These are phyloP conservation scores for Eurosta solidaginis DNA, from an alignment of 1,140 invertebrate species.

Conservation along the genomic window DNA sequence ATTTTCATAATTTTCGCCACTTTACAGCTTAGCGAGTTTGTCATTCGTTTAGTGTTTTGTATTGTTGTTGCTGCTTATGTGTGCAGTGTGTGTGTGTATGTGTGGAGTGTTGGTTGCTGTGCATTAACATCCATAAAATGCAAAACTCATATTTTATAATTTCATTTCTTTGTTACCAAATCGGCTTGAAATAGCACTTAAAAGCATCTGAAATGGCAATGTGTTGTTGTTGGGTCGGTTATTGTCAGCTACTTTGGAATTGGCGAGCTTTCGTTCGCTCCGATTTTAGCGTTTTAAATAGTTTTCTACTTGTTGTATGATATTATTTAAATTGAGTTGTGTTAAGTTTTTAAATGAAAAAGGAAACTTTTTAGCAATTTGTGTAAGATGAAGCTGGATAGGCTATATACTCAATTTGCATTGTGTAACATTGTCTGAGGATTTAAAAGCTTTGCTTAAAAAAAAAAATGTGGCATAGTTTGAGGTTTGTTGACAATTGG, in stretches of 20 bases:
- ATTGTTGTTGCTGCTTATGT: background rate
- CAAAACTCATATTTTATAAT: conserved; percentile 20
- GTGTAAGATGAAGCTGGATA: background rate
- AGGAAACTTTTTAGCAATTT: conserved; percentile 10
- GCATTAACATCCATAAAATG: conserved; percentile 14
- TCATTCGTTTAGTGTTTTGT: background rate
- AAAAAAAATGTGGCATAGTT: no score
- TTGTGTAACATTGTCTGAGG: background rate
- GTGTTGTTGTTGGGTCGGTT: background rate
- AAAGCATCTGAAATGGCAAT: background rate
- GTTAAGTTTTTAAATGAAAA: background rate
- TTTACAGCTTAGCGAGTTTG: conserved; percentile 6
- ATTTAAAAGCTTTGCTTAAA: no score
- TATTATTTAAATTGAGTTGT: background rate
- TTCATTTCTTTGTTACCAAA: conserved; percentile 8
- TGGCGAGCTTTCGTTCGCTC: background rate
- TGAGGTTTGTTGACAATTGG: no score
- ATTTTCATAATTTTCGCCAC: background rate
- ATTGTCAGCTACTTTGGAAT: background rate
- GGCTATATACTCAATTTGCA: background rate
- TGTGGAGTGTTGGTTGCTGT: background rate
- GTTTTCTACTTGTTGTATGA: background rate
- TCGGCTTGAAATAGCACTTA: background rate
- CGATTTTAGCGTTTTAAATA: background rate
- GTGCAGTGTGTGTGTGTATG: background rate